phyloP scores from a whole-genome alignment of 2,113 vertebrate genomes.

The Opisthocomus hoazin region DNA sequence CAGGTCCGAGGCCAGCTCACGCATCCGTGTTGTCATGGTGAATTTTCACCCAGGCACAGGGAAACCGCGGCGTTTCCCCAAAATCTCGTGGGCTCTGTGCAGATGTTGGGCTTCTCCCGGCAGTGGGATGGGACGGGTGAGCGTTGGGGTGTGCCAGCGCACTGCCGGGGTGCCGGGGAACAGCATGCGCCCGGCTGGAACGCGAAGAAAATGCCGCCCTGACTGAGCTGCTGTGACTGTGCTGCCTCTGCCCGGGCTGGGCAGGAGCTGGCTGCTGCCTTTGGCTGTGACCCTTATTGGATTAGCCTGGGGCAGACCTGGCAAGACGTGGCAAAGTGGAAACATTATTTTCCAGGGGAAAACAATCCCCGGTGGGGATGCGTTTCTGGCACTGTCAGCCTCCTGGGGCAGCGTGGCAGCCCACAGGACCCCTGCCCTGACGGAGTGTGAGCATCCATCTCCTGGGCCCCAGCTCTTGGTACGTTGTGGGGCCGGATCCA shows the following conservation, averaged over 20 bases:
- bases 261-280: neutral
- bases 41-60: slow-evolving; percentile 45
- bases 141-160: accelerated
- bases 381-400: neutral
- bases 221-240: neutral
- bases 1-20: slow-evolving; percentile 24
- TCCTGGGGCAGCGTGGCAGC: neutral
- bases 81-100: neutral
- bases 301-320: neutral
- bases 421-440: neutral
- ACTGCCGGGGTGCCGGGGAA: accelerated
- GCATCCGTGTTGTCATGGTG: slow-evolving; percentile 62
- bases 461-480: neutral
- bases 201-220: neutral
- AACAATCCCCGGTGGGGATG: neutral
- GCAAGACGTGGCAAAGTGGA: neutral
- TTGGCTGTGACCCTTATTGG: neutral
- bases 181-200: neutral
- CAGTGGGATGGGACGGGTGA: neutral
- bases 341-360: neutral
- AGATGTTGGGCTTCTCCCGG: neutral
- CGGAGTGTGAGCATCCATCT: neutral
- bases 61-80: neutral
- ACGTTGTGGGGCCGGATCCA: neutral
- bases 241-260: neutral